A percentile compares a stretch with the other conserved stretches of the same genome.
These are phyloP conservation scores for Automeris io DNA, from an alignment of 2,888 invertebrate genomes.

Conservation along the genomic window DNA sequence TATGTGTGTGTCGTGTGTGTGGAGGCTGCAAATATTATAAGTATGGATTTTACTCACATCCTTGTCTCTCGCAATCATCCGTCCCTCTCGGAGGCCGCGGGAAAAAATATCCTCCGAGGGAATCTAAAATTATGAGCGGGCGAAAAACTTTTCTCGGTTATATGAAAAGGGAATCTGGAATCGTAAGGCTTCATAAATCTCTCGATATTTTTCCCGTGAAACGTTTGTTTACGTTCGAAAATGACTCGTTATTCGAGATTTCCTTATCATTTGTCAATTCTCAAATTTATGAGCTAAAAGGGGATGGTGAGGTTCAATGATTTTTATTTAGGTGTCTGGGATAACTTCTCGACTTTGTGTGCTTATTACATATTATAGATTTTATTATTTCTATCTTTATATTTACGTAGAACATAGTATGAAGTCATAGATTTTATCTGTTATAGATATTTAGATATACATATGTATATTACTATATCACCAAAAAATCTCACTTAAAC, in stretches of 20 bases:
- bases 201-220: constrained; percentile 43
- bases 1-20: constrained; percentile 59
- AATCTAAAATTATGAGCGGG: constrained; percentile 67
- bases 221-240: constrained; percentile 43
- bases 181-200: constrained; percentile 62
- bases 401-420: too few relatives aligned
- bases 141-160: constrained; percentile 39
- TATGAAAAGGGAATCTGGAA: constrained; percentile 63
- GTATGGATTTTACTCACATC: constrained; percentile 72
- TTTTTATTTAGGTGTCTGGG: neutral
- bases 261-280: constrained; percentile 23
- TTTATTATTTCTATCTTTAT: too few relatives aligned
- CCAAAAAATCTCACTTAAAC: too few relatives aligned
- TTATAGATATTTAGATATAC: too few relatives aligned
- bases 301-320: neutral
- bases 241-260: constrained; percentile 28
- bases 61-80: constrained; percentile 36
- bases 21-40: constrained; percentile 76
- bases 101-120: constrained; percentile 65
- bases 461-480: too few relatives aligned
- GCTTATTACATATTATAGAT: too few relatives aligned
- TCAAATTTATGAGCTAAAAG: constrained; percentile 10
- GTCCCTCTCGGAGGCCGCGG: constrained; percentile 46
- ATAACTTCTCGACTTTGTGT: neutral
- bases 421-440: too few relatives aligned